Evolutionary conservation across 2,888 invertebrate species (phyloP), one percentile per base, ranked within the genome.

Genomic region (Troides oblongomaculatus): DNA sequence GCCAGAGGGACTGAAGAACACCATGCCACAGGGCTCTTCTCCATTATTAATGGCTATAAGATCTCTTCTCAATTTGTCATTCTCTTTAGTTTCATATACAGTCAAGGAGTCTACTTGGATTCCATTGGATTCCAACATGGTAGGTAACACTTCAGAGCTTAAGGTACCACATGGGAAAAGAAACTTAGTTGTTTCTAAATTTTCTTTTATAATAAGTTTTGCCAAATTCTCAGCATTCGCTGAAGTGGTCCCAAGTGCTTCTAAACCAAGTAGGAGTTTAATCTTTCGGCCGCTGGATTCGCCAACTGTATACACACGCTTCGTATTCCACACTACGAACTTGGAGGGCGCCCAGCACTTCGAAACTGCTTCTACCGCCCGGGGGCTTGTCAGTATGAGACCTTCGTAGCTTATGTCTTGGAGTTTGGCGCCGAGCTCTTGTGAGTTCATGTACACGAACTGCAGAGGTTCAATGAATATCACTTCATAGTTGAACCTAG

Each of bases 1-100:
- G 0, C 92, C 92, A 0, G 92, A 92, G 0, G 92, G 92, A 71
- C 92, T 91, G 72, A 92, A 92, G 78, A 92, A 92, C 64, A 91
- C 89, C 80, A 92, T 78, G 70, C 90, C 88, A 57, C 84, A 84
- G 0, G 84, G 88, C 14, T 74, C 75, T 23, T 74, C 76, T 0
- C 75, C 72, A 0, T 84, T 78, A 57, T 81, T 84, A 12, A 92
- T 75, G 43, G 84, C 79, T 73, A 87, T 83, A 50, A 92, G 75
- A 73, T 84, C 79, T 21, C 73, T 75, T 63, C 81, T 84, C 69
- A 92, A 77, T 69, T 86, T 84, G 2, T 83, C 82, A 81, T 89
- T 90, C 73, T 91, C 92, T 70, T 81, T 85, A 8, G 92, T 92
- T 71, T 90, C 90, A 77, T 92, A 92, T 17, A 91, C 92, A 5